phyloP scores from a whole-genome alignment of 1,140 invertebrate genomes.

The Drosophila sechellia region DNA sequence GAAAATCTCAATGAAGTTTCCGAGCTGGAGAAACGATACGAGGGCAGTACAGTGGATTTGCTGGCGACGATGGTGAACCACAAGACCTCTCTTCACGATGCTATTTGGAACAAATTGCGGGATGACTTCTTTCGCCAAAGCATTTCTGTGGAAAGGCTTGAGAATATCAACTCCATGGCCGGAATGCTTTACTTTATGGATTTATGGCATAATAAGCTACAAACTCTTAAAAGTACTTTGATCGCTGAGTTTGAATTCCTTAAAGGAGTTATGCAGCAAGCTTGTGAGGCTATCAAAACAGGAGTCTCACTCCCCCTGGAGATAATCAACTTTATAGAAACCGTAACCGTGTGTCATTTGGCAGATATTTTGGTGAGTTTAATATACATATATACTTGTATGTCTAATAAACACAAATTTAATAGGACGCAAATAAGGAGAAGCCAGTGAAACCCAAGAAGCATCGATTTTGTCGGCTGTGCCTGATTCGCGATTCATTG shows the following conservation, averaged over 20 bases:
- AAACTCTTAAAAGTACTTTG: slow-evolving; percentile 18
- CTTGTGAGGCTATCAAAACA: slow-evolving; percentile 30
- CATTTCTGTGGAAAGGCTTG: slow-evolving; percentile 38
- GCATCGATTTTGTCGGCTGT: slow-evolving; percentile 71
- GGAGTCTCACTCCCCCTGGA: slow-evolving; percentile 19
- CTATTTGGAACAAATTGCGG: slow-evolving; percentile 51
- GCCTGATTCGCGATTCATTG: slow-evolving; percentile 85
- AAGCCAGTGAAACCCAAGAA: slow-evolving; percentile 23
- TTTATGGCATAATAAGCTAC: slow-evolving; percentile 52
- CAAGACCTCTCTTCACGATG: slow-evolving; percentile 17
- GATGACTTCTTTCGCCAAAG: slow-evolving; percentile 55
- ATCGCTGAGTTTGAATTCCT: slow-evolving; percentile 46
- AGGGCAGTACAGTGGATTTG: slow-evolving; percentile 22
- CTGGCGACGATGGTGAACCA: slow-evolving; percentile 42
- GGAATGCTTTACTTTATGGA: slow-evolving; percentile 57
- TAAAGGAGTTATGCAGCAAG: slow-evolving; percentile 24
- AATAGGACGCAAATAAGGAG: slow-evolving; percentile 41
- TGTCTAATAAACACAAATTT: neutral
- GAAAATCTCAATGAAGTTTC: slow-evolving; percentile 28
- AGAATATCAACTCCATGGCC: slow-evolving; percentile 33
- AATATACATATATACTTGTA: neutral
- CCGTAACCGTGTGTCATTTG: slow-evolving; percentile 89
- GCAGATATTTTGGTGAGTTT: slow-evolving; percentile 82
- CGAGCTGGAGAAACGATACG: slow-evolving; percentile 14
- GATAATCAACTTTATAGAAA: slow-evolving; percentile 85